Percentiles rank a stretch among this genome's conserved stretches.
These are phyloP conservation scores for Thripadectes ignobilis DNA, from an alignment of 2,797 vertebrate genomes.

Conservation along the genomic window DNA sequence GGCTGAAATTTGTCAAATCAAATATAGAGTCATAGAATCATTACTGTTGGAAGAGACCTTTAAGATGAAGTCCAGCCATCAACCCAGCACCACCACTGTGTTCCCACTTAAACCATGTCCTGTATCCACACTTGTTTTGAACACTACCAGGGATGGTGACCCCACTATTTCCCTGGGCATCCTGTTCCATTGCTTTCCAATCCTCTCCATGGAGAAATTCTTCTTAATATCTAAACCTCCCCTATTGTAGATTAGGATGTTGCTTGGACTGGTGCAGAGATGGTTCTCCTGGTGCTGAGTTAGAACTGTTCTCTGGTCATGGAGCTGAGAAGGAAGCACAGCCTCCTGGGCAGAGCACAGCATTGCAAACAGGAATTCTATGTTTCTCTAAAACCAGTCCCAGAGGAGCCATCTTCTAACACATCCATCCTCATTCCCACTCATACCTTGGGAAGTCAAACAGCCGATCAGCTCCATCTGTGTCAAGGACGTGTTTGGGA, in stretches of 20 bases:
- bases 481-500: background rate
- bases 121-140: background rate
- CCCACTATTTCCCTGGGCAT: background rate
- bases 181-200: background rate
- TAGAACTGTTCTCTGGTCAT: background rate
- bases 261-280: background rate
- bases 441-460: fast-evolving
- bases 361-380: background rate
- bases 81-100: background rate
- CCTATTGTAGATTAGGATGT: background rate
- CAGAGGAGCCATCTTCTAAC: background rate
- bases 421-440: background rate
- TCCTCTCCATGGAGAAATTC: background rate
- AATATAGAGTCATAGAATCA: background rate
- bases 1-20: background rate
- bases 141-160: background rate
- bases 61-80: background rate
- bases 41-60: background rate
- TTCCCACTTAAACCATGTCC: background rate
- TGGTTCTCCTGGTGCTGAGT: background rate
- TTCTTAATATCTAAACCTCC: background rate
- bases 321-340: background rate
- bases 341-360: background rate
- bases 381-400: background rate
- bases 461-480: fast-evolving